phyloP scores from a whole-genome alignment of 2,797 vertebrate genomes.

The Sebastes vulpes region DNA sequence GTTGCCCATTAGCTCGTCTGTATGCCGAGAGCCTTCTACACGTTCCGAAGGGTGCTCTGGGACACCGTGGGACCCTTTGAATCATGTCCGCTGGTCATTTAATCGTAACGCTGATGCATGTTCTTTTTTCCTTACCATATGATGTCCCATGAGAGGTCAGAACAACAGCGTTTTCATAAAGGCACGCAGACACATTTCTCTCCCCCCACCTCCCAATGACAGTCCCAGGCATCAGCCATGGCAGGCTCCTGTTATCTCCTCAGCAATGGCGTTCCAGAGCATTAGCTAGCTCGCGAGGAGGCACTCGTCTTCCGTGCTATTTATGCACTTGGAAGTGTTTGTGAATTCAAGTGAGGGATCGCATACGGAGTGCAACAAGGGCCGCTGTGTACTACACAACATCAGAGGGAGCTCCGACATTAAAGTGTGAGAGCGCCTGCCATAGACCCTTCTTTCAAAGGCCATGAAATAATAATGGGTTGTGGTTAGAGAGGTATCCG shows the following conservation, averaged over 20 bases:
- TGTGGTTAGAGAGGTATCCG: constrained; percentile 88
- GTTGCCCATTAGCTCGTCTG: constrained; percentile 84
- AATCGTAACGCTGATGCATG: constrained; percentile 78
- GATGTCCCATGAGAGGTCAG: constrained; percentile 79
- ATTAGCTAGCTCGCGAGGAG: constrained; percentile 83
- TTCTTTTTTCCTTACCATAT: constrained; percentile 72
- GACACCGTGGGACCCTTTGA: constrained; percentile 70
- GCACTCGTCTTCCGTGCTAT: constrained; percentile 80
- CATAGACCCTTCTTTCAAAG: constrained; percentile 88
- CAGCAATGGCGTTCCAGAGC: constrained; percentile 81
- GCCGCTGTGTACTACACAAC: constrained; percentile 88
- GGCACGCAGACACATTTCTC: constrained; percentile 41
- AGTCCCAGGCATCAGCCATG: constrained; percentile 74
- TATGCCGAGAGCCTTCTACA: constrained; percentile 75
- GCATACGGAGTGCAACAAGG: constrained; percentile 86
- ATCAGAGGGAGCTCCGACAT: constrained; percentile 86
- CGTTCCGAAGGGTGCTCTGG: constrained; percentile 80
- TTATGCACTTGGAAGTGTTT: constrained; percentile 89
- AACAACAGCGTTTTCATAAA: constrained; percentile 78
- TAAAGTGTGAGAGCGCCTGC: constrained; percentile 82
- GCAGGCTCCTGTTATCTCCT: constrained; percentile 82
- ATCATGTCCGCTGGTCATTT: constrained; percentile 82
- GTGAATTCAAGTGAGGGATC: constrained; percentile 88
- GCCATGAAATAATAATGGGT: constrained; percentile 90
- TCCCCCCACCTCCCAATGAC: constrained; percentile 36